Percentiles rank a stretch among this genome's conserved stretches.
Conservation (phyloP, 2,797 vertebrate genomes). For the Muscicapa comitata region DNA sequence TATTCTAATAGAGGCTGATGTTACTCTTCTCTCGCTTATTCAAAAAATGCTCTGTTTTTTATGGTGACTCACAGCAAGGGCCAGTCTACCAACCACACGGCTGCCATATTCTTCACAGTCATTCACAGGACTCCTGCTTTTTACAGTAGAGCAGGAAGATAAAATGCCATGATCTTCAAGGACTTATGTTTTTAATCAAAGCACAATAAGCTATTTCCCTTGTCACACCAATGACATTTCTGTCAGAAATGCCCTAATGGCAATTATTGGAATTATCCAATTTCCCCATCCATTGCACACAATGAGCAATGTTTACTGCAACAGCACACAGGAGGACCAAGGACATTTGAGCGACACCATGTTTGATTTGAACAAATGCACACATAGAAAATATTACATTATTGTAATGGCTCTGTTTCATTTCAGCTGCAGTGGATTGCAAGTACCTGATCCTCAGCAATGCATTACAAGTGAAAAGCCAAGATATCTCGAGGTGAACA, state of each 20-base stretch:
- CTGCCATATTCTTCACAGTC: neutral
- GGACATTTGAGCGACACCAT: neutral
- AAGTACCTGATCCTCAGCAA: neutral
- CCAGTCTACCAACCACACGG: neutral
- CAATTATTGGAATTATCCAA: neutral
- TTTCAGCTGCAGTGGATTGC: neutral
- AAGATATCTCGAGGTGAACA: neutral
- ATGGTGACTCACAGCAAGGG: neutral
- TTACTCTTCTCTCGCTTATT: neutral
- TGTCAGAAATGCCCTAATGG: neutral
- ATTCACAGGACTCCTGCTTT: neutral
- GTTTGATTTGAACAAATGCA: neutral
- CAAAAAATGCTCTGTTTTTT: neutral
- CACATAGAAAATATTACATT: neutral
- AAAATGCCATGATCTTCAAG: neutral
- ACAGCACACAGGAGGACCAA: neutral
- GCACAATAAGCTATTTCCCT: neutral
- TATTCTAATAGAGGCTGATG: neutral
- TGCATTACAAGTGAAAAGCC: neutral
- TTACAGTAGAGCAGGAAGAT: neutral
- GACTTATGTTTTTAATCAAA: neutral
- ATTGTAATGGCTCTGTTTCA: neutral
- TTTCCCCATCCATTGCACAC: neutral
- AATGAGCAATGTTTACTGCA: neutral
- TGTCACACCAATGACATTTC: neutral